Conservation (phyloP, 2,113 vertebrate genomes). For the Lipophrys pholis region DNA sequence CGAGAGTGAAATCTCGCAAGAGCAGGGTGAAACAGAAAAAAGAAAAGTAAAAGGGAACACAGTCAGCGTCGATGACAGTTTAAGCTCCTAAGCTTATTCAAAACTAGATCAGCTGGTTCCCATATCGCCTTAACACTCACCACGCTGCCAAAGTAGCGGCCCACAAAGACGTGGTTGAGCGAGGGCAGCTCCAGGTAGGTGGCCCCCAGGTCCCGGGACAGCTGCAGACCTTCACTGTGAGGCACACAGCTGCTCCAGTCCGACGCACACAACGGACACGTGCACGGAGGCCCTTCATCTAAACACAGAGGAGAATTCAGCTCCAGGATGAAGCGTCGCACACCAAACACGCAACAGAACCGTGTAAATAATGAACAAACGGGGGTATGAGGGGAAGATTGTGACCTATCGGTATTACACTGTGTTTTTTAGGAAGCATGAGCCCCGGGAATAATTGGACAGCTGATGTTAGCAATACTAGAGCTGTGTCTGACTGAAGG, state of each 20-base stretch:
- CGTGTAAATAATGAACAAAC: background rate
- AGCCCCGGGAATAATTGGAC: background rate
- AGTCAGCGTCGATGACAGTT: background rate
- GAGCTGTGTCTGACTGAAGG: background rate
- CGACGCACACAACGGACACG: slow-evolving; percentile 92
- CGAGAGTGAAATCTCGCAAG: background rate
- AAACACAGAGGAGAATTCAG: slow-evolving; percentile 3
- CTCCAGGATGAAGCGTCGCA: background rate
- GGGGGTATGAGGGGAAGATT: background rate
- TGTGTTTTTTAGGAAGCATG: slow-evolving; percentile 1
- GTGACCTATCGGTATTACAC: background rate
- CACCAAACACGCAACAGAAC: background rate
- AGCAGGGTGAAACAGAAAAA: background rate
- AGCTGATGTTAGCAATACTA: background rate
- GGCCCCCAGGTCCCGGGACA: slow-evolving; percentile 94
- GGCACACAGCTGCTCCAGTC: slow-evolving; percentile 93
- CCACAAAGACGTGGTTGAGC: slow-evolving; percentile 93
- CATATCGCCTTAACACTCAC: slow-evolving; percentile 78
- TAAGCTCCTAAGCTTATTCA: background rate
- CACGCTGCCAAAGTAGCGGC: slow-evolving; percentile 95
- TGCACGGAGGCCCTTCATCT: slow-evolving; percentile 92
- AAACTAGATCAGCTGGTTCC: background rate
- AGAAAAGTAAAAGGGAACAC: background rate
- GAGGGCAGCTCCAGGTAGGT: slow-evolving; percentile 94
- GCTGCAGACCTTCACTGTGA: slow-evolving; percentile 91